Conservation (phyloP, 2,113 vertebrate species). For the Sinocyclocheilus anophthalmus region DNA sequence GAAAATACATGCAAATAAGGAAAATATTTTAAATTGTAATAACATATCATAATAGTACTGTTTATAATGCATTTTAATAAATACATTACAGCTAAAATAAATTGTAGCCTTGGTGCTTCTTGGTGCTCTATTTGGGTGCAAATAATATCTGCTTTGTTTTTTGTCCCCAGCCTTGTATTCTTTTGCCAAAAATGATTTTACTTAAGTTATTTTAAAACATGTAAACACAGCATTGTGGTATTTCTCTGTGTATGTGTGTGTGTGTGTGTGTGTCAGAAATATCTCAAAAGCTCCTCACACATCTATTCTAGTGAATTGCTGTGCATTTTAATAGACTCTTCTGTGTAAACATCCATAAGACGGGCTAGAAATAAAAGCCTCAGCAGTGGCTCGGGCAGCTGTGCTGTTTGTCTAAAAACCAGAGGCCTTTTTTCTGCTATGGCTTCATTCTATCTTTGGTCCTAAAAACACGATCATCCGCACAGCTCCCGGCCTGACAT, state of each 20-base stretch:
- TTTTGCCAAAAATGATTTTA: background rate
- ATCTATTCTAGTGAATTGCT: constrained; percentile 57
- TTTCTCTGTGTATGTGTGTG: background rate
- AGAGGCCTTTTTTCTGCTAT: constrained; percentile 25
- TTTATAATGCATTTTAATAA: too few relatives aligned
- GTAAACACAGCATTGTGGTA: background rate
- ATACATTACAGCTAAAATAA: too few relatives aligned
- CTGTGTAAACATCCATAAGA: constrained; percentile 55
- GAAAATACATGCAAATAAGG: too few relatives aligned
- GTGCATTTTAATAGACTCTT: constrained; percentile 63
- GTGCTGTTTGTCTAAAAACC: background rate
- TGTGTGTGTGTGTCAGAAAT: background rate
- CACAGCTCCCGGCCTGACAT: background rate
- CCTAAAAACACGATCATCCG: constrained; percentile 12
- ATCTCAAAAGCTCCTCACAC: constrained; percentile 37
- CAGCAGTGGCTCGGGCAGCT: constrained; percentile 7
- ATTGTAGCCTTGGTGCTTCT: too few relatives aligned
- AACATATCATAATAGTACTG: too few relatives aligned
- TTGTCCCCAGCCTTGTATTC: background rate
- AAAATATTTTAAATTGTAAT: too few relatives aligned
- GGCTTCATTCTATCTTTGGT: background rate
- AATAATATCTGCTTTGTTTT: background rate
- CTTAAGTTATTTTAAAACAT: background rate
- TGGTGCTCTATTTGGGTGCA: background rate
- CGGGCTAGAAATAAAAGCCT: constrained; percentile 32